Evolutionary conservation across 2,888 invertebrate genomes (phyloP).

Genomic region (Melieria picta): DNA sequence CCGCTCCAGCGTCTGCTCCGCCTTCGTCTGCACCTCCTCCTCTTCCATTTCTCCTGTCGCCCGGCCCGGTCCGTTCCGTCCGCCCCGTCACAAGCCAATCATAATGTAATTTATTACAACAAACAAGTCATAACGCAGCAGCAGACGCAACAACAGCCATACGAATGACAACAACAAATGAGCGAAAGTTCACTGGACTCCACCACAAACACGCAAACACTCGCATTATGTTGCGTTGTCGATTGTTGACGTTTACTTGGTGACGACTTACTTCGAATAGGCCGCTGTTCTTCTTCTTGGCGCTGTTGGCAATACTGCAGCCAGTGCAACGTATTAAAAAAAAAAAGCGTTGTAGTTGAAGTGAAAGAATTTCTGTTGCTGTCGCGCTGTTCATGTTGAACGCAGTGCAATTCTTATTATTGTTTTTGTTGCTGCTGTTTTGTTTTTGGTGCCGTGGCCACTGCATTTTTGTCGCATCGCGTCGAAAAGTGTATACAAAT

Average conservation of each 20-base stretch:
- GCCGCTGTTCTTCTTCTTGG: too few species aligned
- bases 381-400: slow-evolving; percentile 1
- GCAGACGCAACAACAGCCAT: slow-evolving; percentile 14
- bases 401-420: slow-evolving; percentile 3
- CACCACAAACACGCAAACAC: slow-evolving; percentile 10
- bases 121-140: slow-evolving; percentile 14
- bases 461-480: slow-evolving; percentile 20
- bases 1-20: too few species aligned
- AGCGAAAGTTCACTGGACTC: slow-evolving; percentile 41
- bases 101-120: slow-evolving; percentile 39
- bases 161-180: slow-evolving; percentile 29
- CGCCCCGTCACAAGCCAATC: slow-evolving; percentile 28
- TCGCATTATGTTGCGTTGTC: slow-evolving; percentile 31
- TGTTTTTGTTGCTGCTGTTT: slow-evolving; percentile 25
- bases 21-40: too few species aligned
- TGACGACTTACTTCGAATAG: slow-evolving; percentile 20
- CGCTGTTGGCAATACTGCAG: too few species aligned
- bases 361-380: slow-evolving; percentile 35
- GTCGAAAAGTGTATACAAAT: slow-evolving; percentile 24
- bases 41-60: too few species aligned
- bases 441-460: neutral
- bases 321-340: too few species aligned
- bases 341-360: neutral
- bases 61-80: too few species aligned
- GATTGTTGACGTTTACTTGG: slow-evolving; percentile 19